Base-by-base conservation (phyloP, 53 echinoderm and acorn worm species). In the Holothuria scabra region DNA sequence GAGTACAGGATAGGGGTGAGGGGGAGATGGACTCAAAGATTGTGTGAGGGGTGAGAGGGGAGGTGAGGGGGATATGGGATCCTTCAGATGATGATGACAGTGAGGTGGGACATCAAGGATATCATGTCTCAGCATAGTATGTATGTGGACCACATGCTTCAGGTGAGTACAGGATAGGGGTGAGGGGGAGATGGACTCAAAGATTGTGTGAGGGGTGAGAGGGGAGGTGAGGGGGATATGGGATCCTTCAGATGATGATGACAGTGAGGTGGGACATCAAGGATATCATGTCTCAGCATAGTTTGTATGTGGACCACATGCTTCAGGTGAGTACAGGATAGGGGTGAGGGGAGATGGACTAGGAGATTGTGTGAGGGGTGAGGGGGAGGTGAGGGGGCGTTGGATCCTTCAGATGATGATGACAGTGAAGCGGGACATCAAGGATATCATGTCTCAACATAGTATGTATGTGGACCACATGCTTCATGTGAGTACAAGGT, bases 251-350 rank as follows among this genome's bases (percentile, higher is more conserved):
- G n/a, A 83, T 92, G 28, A 96, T 96, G 97, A 29, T 85, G 56
- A 96, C 89, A 20, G 97, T 96, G 41, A 91, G 81, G 32, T 96
- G 93, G 93, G 93, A 96, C 81, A 92, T 96, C 71, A 92, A 84
- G 52, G 97, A 96, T 34, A 96, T 96, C 81, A 96, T 96, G 97
- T 96, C 97, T 26, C 97, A 96, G 35, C 35, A 35, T 6, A 35
- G 35, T 35, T 4, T 4, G 35, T 35, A 6, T 35, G 35, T 3
- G 35, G 97, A 96, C 83, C 86, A 85, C 14, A 88, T 96, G 24
- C 83, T 96, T 46, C 93, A 94, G 92, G 97, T 96, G 68, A 70
- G 60, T 28, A 26, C 52, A 14, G 0, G 4, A 18, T 52, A 14
- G 18, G 14, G 14, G 2, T 13, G 18, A 2, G 16, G 14, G 52